Evolutionary conservation across 2,113 vertebrate genomes (phyloP).

Genomic region (Pachypanchax playfairii): DNA sequence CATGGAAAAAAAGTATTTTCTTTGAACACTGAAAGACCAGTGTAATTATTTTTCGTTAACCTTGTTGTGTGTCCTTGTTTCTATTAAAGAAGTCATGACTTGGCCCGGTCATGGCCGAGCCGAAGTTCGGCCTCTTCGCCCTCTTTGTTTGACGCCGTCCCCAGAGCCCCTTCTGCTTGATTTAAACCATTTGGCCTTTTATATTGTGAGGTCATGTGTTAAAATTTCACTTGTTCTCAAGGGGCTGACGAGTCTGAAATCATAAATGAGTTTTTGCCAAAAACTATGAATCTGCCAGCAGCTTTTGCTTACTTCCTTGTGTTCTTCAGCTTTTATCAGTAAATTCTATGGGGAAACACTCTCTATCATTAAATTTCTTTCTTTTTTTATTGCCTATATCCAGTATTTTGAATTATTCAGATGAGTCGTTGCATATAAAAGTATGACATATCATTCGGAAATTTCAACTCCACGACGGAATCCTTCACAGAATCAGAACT

Average conservation of each 20-base stretch:
- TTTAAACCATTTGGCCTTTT: conserved; percentile 71
- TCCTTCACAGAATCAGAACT: conserved; percentile 18
- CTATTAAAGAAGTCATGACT: conserved; percentile 56
- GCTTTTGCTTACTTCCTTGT: conserved; percentile 9
- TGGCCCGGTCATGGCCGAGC: conserved; percentile 37
- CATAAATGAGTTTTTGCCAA: conserved; percentile 70
- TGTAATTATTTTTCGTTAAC: conserved; percentile 50
- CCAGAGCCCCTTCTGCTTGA: conserved; percentile 53
- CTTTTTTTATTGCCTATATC: conserved; percentile 5
- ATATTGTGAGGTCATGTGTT: conserved; percentile 76
- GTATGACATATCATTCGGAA: conserved; percentile 14
- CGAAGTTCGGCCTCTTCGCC: conserved; percentile 45
- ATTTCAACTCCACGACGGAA: conserved; percentile 25
- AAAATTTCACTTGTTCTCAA: conserved; percentile 69
- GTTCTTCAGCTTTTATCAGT: conserved; percentile 30
- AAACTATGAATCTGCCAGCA: conserved; percentile 40
- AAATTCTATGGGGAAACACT: conserved; percentile 3
- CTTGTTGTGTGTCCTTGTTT: conserved; percentile 48
- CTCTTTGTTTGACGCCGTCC: conserved; percentile 51
- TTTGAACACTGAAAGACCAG: conserved; percentile 18
- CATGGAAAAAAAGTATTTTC: conserved; percentile 16
- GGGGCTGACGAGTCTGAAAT: conserved; percentile 69
- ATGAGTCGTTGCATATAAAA: conserved; percentile 3
- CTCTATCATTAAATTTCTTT: neutral
- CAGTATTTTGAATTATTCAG: conserved; percentile 13